Evolutionary conservation across 2,113 vertebrate species (phyloP), one percentile per base, ranked within the genome.

Genomic region (Pomatorhinus ruficollis): DNA sequence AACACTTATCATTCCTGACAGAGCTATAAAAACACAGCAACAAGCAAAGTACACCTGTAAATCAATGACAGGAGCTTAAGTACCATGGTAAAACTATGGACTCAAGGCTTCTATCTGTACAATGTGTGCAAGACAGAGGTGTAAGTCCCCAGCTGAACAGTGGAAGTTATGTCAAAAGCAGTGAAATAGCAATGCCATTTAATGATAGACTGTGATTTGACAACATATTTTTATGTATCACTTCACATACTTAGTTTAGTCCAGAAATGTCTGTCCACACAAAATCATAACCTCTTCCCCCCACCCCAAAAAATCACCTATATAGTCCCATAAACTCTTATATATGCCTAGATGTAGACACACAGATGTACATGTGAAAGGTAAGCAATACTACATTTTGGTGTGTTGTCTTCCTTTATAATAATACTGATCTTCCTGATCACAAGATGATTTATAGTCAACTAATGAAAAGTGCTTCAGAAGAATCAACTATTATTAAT

Each of bases 221-320:
- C n/a, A 80, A 68, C 3, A 4, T 47, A 18, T 49, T 71, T 71
- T 84, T 31, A 72, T 27, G 49, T 15, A 44, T 57, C 8, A 15
- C 28, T 90, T 79, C 22, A 49, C 25, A 65, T 30, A 42, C 5
- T 5, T 20, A 28, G 56, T 49, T 81, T 33, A 70, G 42, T 27
- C 16, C 42, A 69, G 50, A 60, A 71, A 53, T 7, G 5, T 49
- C 53, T 44, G 1, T 17, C 39, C 42, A 61, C 9, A 37, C 15
- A 57, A 9, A 44, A n/a, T 24, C 9, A 47, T 18, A 31, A 66
- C 6, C 12, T 47, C 22, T 27, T 68, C 11, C 16, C 15, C 22
- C 20, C 3, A 6, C 3, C 5, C 10, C 10, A 3, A 82, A 47
- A 47, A 21, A 4, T 11, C 1, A 0, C 7, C 27, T 12, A 37